Evolutionary conservation across 2,888 invertebrate genomes (phyloP).

Genomic region (Pristionchus arcanus): DNA sequence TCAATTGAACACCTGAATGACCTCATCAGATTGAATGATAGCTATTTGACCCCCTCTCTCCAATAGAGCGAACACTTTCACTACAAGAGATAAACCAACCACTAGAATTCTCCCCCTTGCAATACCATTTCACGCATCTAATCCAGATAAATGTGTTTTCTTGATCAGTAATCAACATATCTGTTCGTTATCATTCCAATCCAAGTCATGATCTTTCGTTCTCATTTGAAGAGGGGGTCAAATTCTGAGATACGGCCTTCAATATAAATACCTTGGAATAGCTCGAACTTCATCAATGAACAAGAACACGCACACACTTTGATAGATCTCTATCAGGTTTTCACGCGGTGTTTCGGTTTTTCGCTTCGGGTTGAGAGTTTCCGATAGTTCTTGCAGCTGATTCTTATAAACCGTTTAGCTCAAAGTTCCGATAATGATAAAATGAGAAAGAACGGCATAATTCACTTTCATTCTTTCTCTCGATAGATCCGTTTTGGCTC

Average conservation of each 20-base stretch:
- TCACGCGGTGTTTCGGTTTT: background rate
- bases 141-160: conserved; percentile 6
- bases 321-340: background rate
- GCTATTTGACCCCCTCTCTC: conserved; percentile 6
- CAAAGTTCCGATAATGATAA: background rate
- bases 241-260: background rate
- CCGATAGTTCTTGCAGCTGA: background rate
- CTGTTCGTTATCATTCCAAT: background rate
- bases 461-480: background rate
- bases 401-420: background rate
- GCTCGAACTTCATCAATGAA: background rate
- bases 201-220: background rate
- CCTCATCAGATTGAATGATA: conserved; percentile 11
- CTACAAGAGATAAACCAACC: background rate
- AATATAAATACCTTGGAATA: background rate
- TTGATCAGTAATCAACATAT: background rate
- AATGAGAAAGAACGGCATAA: background rate
- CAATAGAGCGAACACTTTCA: conserved; percentile 37
- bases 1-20: background rate
- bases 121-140: background rate
- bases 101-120: background rate
- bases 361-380: background rate
- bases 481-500: background rate
- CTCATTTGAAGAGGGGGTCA: background rate
- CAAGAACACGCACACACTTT: background rate